Evolutionary conservation across 2,797 vertebrate genomes (phyloP).

Genomic region (Diplodus sargus): DNA sequence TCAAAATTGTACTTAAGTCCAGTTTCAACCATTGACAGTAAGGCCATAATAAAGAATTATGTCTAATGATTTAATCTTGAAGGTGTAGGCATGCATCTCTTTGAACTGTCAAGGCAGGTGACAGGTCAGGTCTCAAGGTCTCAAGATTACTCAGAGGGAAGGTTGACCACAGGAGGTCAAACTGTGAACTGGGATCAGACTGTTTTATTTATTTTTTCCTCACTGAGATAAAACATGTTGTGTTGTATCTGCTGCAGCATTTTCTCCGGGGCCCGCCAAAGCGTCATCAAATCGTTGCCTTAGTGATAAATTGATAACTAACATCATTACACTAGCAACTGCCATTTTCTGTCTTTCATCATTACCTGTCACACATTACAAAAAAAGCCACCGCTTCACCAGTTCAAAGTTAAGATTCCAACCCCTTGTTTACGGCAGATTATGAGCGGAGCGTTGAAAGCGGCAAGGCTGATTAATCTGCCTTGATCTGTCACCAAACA

Average conservation of each 20-base stretch:
- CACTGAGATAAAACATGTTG: background rate
- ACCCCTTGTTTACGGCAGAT: slow-evolving; percentile 2
- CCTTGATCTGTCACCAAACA: background rate
- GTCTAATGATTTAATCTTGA: background rate
- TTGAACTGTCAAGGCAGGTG: no score
- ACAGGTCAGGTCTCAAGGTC: no score
- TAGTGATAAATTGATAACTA: background rate
- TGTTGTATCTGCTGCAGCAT: background rate
- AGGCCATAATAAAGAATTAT: background rate
- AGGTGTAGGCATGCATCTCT: no score
- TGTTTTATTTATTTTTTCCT: background rate
- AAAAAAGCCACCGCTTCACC: background rate
- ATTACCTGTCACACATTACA: background rate
- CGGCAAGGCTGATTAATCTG: background rate
- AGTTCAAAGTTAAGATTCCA: background rate
- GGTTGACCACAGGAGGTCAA: background rate
- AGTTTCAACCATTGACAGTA: background rate
- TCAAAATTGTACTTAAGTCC: no score
- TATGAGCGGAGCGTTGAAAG: background rate
- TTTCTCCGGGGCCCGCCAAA: background rate
- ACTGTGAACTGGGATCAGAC: background rate
- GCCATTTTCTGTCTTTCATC: background rate
- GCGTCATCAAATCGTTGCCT: background rate
- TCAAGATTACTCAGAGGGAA: background rate
- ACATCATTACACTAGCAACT: background rate